Evolutionary conservation across 2,797 vertebrate species (phyloP), one percentile per base, ranked within the genome.

Genomic region (Pogonophryne albipinna): DNA sequence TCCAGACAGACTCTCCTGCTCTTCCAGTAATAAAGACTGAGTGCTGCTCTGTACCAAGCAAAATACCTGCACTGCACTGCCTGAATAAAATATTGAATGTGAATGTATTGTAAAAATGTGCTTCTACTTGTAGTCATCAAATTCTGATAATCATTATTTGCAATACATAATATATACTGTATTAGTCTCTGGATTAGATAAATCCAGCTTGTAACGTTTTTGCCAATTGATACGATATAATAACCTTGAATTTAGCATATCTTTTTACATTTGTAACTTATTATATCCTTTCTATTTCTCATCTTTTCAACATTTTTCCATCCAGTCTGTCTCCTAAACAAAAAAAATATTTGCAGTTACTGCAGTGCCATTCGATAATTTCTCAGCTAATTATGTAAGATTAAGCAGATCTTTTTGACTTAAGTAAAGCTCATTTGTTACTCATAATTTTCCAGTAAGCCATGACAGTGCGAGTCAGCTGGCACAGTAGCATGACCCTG

Each of bases 11-110:
- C 79, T 78, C 74, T 84, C 66, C 75, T 63, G 78, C 81, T 83
- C 63, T 77, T 81, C 75, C 78, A 84, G 80, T 93, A 91, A 94
- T 91, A 78, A 82, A 90, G 90, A 93, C 83, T 77, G 90, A 94
- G 87, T 83, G 74, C 74, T 85, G 67, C 57, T 66, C 65, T 63
- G 66, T 45, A 53, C 52, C 34, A 38, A 79, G 58, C 20, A 68
- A 78, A 56, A 81, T 68, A 78, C 50, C 58, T 62, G 65, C 69
- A 65, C 52, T 19, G 59, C 44, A 47, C 52, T 3, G 59, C 38
- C 59, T 73, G 52, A 59, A 61, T 12, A 50, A 38, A 27, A 10
- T 12, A 55, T 2, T 19, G 17, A 49, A 0, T 4, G 5, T 8
- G 10, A 62, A 63, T 9, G 31, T 10, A 57, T 16, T 58, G 8